A percentile compares a stretch with the other conserved stretches of the same genome.
Conservation (phyloP, 2,113 vertebrate genomes). For the Passer montanus region DNA sequence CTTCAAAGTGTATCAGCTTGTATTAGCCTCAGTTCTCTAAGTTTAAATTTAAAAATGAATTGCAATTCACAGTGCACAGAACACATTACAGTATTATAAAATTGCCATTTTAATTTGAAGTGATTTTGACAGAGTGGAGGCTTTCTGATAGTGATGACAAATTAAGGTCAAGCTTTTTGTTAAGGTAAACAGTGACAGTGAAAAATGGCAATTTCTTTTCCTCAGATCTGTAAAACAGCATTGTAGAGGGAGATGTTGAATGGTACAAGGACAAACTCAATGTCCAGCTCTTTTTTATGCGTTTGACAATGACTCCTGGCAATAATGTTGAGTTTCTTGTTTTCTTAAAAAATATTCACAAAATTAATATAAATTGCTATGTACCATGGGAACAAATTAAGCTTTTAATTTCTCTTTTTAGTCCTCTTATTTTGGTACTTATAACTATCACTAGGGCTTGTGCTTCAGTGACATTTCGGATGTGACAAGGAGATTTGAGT, state of each 20-base stretch:
- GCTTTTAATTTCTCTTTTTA: slow-evolving; percentile 20
- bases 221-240: background rate
- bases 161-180: slow-evolving; percentile 8
- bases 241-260: background rate
- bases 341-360: background rate
- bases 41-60: slow-evolving; percentile 9
- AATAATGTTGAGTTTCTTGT: background rate
- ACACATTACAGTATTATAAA: background rate
- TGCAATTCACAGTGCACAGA: background rate
- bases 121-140: background rate
- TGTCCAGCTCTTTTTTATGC: background rate
- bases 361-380: background rate
- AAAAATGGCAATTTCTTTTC: background rate
- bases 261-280: background rate
- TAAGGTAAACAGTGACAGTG: background rate
- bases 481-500: slow-evolving; percentile 7
- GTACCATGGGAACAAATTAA: background rate
- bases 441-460: background rate
- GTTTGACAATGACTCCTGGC: background rate
- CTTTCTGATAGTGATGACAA: background rate
- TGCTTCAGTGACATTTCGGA: slow-evolving; percentile 38
- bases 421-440: background rate
- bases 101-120: background rate
- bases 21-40: background rate
- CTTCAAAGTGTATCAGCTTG: background rate